These are phyloP conservation scores for Leptoclinus maculatus DNA, from an alignment of 2,797 vertebrate genomes.

Conservation along the genomic window DNA sequence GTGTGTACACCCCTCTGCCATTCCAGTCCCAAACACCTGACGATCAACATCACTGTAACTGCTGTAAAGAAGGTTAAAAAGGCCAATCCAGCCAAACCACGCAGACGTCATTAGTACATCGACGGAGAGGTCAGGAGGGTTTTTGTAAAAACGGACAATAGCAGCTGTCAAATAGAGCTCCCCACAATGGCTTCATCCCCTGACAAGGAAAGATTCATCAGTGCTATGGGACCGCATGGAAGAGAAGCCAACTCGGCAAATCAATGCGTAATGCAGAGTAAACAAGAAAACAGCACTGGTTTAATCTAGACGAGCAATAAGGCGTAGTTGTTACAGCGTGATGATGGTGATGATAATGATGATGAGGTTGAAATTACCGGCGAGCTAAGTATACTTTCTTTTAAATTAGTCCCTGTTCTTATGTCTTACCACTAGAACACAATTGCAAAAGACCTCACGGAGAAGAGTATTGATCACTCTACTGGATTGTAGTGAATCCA, in stretches of 20 bases:
- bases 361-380: constrained; percentile 38
- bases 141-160: constrained; percentile 18
- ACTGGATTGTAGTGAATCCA: constrained; percentile 44
- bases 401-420: constrained; percentile 39
- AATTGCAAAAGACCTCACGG: constrained; percentile 31
- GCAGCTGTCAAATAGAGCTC: constrained; percentile 14
- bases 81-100: constrained; percentile 38
- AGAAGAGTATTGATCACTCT: constrained; percentile 51
- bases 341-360: constrained; percentile 31
- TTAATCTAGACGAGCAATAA: constrained; percentile 20
- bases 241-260: constrained; percentile 17
- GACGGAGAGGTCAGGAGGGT: constrained; percentile 29
- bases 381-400: constrained; percentile 26
- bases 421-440: constrained; percentile 13
- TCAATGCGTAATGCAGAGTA: constrained; percentile 26
- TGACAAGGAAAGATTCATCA: constrained; percentile 24
- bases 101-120: constrained; percentile 35
- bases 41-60: constrained; percentile 39
- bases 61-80: constrained; percentile 47
- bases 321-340: constrained; percentile 11
- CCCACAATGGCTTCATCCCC: constrained; percentile 12
- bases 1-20: constrained; percentile 8
- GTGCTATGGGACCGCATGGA: neutral
- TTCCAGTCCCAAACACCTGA: constrained; percentile 43
- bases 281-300: constrained; percentile 10